Base-by-base conservation (phyloP, 2,797 vertebrate genomes). In the Antrozous pallidus region DNA sequence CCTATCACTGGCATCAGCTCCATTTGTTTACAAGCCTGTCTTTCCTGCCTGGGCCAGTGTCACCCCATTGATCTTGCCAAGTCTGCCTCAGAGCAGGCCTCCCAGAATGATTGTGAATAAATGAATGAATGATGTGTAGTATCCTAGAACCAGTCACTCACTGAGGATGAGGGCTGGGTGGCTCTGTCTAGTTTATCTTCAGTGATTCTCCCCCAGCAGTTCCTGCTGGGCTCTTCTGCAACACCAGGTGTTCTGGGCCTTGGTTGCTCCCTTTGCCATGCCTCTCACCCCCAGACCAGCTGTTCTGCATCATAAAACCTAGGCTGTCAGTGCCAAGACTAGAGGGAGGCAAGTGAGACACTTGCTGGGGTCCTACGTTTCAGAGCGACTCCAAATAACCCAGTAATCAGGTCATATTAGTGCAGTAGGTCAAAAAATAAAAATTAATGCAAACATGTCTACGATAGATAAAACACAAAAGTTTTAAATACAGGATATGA, bases 191-290 rank as follows among this genome's bases (percentile, higher is more conserved):
- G 42, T 75, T 74, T 36, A 45, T 61, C 38, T 61, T 73, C 10
- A 20, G 51, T 26, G 28, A 4, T 22, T 70, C 49, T 16, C 0
- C 0, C 5, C 9, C 18, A 54, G 40, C 17, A 24, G 47, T 8
- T 18, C 6, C n/a, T 49, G 2, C 18, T 6, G 11, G 38, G 42
- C 24, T 6, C 3, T 38, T 47, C 16, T 69, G 36, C n/a, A 51
- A 67, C 16, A 22, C 5, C 28, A 28, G 8, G 51, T 17, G 36
- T 18, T 51, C 40, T 36, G 31, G 36, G 8, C 12, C 74, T 79
- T 56, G 45, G n/a, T 79, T 91, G 58, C 33, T 93, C 45, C 90
- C 22, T 73, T 65, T 31, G 38, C 28, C 16, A 3, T 31, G 10
- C 20, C n/a, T 4, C 78, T 74, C 69, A 74, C 3, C 7, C 36